These are phyloP conservation scores for Ganaspis brasiliensis DNA, from an alignment of 2,888 invertebrate genomes.

Conservation along the genomic window DNA sequence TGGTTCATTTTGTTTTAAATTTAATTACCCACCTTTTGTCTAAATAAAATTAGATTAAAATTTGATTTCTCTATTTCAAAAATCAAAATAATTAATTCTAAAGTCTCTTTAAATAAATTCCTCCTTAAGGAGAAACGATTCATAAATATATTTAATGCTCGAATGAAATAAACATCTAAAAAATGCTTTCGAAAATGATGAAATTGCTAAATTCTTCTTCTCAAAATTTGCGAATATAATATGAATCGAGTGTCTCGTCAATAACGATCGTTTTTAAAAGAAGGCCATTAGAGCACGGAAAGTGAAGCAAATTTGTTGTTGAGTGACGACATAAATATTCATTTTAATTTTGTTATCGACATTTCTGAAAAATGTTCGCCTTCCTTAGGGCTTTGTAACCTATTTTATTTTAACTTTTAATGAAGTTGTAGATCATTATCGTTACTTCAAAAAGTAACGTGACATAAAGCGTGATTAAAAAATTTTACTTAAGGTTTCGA, in stretches of 20 bases:
- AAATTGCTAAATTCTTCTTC: neutral
- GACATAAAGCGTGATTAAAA: too few relatives aligned
- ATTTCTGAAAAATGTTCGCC: neutral
- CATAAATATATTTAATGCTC: too few relatives aligned
- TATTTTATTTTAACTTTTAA: slow-evolving; percentile 2
- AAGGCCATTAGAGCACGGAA: neutral
- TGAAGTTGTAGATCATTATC: neutral
- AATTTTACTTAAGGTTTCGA: too few relatives aligned
- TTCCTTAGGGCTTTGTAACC: neutral
- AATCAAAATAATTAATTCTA: too few relatives aligned
- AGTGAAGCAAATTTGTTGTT: neutral
- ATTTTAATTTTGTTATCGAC: slow-evolving; percentile 17
- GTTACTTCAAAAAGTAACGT: neutral
- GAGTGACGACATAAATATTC: slow-evolving; percentile 15
- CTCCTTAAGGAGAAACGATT: too few relatives aligned
- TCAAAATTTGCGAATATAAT: neutral
- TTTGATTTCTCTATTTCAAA: too few relatives aligned
- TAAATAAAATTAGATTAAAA: too few relatives aligned
- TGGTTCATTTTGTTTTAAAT: too few relatives aligned
- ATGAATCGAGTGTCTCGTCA: neutral
- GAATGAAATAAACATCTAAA: too few relatives aligned
- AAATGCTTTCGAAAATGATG: neutral
- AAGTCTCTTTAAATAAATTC: too few relatives aligned
- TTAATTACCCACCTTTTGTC: too few relatives aligned
- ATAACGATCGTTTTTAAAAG: neutral